Conservation (phyloP, 2,888 invertebrate genomes). For the Chrysolina haemoptera region DNA sequence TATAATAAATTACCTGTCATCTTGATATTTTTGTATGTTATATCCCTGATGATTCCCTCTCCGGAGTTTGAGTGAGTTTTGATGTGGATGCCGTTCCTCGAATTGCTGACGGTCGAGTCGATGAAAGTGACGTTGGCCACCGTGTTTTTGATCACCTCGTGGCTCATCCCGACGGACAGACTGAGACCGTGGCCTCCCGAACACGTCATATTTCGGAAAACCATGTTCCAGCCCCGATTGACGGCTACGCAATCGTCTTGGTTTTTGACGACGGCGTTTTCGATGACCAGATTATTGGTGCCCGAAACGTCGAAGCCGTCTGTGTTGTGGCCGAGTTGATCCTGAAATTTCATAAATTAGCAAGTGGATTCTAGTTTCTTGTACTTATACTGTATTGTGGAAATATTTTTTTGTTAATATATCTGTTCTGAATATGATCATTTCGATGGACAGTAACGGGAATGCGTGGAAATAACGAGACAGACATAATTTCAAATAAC, state of each 20-base stretch:
- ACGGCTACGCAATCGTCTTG: slow-evolving; percentile 55
- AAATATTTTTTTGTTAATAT: too few relatives aligned
- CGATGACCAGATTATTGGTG: slow-evolving; percentile 39
- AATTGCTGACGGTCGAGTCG: slow-evolving; percentile 46
- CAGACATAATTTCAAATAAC: too few relatives aligned
- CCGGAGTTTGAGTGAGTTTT: slow-evolving; percentile 52
- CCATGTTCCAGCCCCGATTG: slow-evolving; percentile 47
- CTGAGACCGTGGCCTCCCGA: slow-evolving; percentile 54
- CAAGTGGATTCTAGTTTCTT: not conserved
- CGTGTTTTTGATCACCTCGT: slow-evolving; percentile 41
- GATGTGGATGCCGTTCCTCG: slow-evolving; percentile 52
- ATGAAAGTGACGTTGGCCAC: slow-evolving; percentile 48
- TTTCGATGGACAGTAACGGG: too few relatives aligned
- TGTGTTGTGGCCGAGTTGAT: slow-evolving; percentile 44
- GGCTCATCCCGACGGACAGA: slow-evolving; percentile 51
- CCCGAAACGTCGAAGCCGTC: slow-evolving; percentile 49
- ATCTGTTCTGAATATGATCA: too few relatives aligned
- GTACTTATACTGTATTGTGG: too few relatives aligned
- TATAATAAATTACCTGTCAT: slow-evolving; percentile 42
- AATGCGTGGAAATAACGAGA: too few relatives aligned
- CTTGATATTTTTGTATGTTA: slow-evolving; percentile 49
- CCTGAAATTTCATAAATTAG: not conserved
- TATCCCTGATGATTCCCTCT: slow-evolving; percentile 43
- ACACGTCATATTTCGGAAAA: slow-evolving; percentile 46
- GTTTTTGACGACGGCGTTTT: slow-evolving; percentile 49